These are phyloP conservation scores for Zelostemma sp. DNA, from an alignment of 1,140 invertebrate genomes.

Conservation along the genomic window DNA sequence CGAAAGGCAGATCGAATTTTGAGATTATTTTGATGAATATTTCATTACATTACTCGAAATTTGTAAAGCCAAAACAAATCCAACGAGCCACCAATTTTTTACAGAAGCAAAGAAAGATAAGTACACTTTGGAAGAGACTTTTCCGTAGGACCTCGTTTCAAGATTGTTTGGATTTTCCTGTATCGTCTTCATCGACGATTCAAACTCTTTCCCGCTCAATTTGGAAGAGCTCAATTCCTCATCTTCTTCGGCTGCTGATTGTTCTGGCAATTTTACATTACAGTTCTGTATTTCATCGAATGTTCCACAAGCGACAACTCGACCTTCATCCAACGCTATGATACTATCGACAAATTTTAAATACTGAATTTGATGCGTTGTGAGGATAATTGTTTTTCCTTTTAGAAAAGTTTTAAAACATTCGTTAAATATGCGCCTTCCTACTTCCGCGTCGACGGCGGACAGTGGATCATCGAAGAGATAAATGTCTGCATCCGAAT, in stretches of 20 bases:
- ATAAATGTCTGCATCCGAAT: no score
- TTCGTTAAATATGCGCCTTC: no score
- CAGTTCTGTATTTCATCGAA: slow-evolving; percentile 21
- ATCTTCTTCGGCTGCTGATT: slow-evolving; percentile 8
- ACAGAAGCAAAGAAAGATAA: slow-evolving; percentile 20
- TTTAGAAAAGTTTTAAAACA: no score
- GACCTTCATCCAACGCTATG: slow-evolving; percentile 74
- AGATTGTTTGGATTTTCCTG: slow-evolving; percentile 10
- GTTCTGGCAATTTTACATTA: slow-evolving; percentile 8
- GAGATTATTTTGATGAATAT: no score
- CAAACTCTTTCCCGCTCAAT: background rate
- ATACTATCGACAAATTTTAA: slow-evolving; percentile 79
- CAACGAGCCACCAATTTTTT: slow-evolving; percentile 11
- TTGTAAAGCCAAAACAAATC: slow-evolving; percentile 3
- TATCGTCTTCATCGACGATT: background rate
- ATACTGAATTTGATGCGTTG: no score
- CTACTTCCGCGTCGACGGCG: no score
- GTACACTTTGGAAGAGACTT: slow-evolving; percentile 24
- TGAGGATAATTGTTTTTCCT: no score
- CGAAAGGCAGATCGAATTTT: no score
- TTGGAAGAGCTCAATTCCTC: background rate
- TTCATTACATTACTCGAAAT: slow-evolving; percentile 24
- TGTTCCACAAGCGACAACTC: no score
- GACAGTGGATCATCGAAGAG: no score
- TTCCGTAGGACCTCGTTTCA: slow-evolving; percentile 22